A percentile compares a stretch with the other conserved stretches of the same genome.
phyloP scores from a whole-genome alignment of 2,797 vertebrate genomes.

The Acanthiza pusilla region DNA sequence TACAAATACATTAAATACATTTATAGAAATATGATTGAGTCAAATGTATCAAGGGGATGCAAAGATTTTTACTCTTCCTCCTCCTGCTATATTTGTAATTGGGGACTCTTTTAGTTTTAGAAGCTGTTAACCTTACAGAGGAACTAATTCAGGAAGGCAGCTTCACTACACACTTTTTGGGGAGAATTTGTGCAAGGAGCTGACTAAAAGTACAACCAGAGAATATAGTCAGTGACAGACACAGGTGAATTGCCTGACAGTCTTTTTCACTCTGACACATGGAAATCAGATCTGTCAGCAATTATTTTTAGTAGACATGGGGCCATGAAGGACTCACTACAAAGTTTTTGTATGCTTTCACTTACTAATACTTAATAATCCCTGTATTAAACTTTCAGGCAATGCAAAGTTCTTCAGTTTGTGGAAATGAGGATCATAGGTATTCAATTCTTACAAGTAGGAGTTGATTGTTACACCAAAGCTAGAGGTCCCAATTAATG shows the following conservation, averaged over 20 bases:
- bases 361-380: not conserved
- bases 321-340: not conserved
- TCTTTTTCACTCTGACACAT: not conserved
- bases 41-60: accelerated
- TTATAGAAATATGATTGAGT: not conserved
- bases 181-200: not conserved
- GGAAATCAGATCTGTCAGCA: not conserved
- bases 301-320: not conserved
- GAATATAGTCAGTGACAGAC: not conserved
- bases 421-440: not conserved
- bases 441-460: not conserved
- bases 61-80: not conserved
- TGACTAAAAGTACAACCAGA: not conserved
- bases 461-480: not conserved
- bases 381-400: not conserved
- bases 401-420: not conserved
- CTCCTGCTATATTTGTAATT: not conserved
- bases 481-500: not conserved
- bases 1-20: not conserved
- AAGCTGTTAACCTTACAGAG: not conserved
- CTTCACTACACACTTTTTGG: not conserved
- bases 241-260: not conserved
- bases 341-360: not conserved
- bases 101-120: not conserved
- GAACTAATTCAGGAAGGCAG: not conserved